These are phyloP conservation scores for Aspidiotus destructor DNA, from an alignment of 2,888 invertebrate species.

Conservation along the genomic window DNA sequence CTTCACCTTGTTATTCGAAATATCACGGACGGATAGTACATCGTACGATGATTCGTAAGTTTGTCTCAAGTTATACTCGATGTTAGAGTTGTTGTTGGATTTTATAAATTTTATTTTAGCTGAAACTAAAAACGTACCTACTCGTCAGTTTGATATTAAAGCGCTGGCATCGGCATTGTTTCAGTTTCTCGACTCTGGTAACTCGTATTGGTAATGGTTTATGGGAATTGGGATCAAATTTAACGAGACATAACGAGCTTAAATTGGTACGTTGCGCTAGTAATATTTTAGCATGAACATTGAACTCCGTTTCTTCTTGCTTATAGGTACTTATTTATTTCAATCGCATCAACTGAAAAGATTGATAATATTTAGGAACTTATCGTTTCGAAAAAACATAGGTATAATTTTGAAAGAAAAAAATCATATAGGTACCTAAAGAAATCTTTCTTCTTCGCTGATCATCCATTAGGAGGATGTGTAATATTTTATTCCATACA, in stretches of 20 bases:
- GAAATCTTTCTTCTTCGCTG: too few relatives aligned
- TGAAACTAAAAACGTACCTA: neutral
- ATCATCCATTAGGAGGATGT: too few relatives aligned
- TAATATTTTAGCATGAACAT: too few relatives aligned
- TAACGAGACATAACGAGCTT: conserved; percentile 18
- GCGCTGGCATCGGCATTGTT: neutral
- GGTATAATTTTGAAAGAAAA: too few relatives aligned
- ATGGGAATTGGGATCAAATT: conserved; percentile 22
- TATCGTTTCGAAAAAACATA: too few relatives aligned
- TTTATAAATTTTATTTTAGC: too few relatives aligned
- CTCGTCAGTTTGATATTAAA: neutral
- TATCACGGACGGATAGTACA: neutral
- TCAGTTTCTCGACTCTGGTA: conserved; percentile 1
- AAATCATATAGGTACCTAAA: too few relatives aligned
- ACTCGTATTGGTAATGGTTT: conserved; percentile 17
- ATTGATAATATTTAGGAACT: too few relatives aligned
- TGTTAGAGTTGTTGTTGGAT: neutral
- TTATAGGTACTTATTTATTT: neutral
- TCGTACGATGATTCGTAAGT: neutral
- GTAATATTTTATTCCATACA: too few relatives aligned
- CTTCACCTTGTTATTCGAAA: neutral
- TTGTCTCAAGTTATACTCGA: neutral
- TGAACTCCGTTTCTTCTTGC: neutral
- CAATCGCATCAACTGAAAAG: too few relatives aligned
- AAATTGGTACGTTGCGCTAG: conserved; percentile 15